Evolutionary conservation across 2,797 vertebrate genomes (phyloP), one percentile per base, ranked within the genome.

Genomic region (Spheniscus humboldti): DNA sequence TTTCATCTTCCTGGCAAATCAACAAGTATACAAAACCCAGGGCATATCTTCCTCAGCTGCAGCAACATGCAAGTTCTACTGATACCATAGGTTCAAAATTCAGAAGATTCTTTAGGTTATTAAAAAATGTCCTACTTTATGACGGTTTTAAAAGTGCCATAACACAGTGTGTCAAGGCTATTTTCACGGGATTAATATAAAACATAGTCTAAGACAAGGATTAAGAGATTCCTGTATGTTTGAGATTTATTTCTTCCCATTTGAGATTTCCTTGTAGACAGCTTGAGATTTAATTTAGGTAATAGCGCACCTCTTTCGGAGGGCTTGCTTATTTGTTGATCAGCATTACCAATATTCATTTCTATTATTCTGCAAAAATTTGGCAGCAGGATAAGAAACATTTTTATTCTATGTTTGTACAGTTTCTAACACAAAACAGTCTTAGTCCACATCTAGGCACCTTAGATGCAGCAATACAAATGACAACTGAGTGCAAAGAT

Each of bases 201-300:
- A 77, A 13, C 24, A n/a, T 37, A 59, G 82, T 41, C 68, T 47
- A 68, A 74, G 43, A 55, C 14, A 79, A 79, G 30, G 47, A 27
- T 31, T 73, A 86, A 76, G 45, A 94, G 71, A 69, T 63, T 27
- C 45, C 35, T 52, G n/a, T 59, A 37, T 2, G 5, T 39, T 59
- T 56, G 62, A 79, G 90, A 92, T 90, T 91, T 83, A 90, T 75
- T 75, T 94, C 64, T 77, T 69, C 57, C 60, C 53, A 23, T 80
- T 86, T 62, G 50, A 81, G 47, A 69, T 41, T 64, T 64, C 92
- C 77, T 64, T 64, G 56, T 55, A 66, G 76, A 33, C 27, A 66
- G 79, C 31, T 72, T 16, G 16, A 81, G 62, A 90, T 59, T 88
- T 92, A 78, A 88, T 91, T 80, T 64, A 87, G 75, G 22, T 72